phyloP scores from a whole-genome alignment of 2,113 vertebrate species.

The Phalacrocorax aristotelis region DNA sequence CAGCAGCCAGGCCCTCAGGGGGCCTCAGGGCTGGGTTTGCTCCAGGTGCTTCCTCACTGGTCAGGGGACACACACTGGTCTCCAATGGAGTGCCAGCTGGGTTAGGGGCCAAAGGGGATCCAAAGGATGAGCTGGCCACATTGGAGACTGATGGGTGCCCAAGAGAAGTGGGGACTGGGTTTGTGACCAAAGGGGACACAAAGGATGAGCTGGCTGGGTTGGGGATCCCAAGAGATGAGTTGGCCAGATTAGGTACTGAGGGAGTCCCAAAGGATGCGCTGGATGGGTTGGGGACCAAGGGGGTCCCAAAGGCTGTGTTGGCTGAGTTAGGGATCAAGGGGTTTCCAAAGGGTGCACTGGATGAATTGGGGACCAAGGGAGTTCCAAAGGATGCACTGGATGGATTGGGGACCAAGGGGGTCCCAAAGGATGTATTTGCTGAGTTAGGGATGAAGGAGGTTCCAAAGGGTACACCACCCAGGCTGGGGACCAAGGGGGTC shows the following conservation, averaged over 20 bases:
- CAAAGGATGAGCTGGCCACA: not conserved
- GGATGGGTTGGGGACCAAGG: not conserved
- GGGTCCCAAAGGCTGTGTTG: not conserved
- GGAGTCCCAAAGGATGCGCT: not conserved
- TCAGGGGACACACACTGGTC: not conserved
- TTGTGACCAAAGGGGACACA: not conserved
- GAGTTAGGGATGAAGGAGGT: no score
- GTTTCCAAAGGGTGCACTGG: fast-evolving
- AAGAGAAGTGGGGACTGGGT: not conserved
- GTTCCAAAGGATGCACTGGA: not conserved
- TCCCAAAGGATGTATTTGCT: not conserved
- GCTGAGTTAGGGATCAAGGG: not conserved
- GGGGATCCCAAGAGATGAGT: not conserved
- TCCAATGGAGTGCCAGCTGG: not conserved
- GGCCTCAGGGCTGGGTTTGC: not conserved
- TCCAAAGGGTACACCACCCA: no score
- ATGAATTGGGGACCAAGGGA: fast-evolving
- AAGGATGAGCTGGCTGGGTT: not conserved
- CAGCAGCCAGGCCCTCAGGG: not conserved
- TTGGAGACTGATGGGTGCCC: not conserved
- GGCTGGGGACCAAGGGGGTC: not conserved
- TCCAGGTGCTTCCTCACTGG: not conserved
- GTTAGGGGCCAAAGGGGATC: not conserved
- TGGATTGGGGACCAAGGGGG: fast-evolving
- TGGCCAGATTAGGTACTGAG: not conserved